Evolutionary conservation across 2,113 vertebrate species (phyloP), one percentile per base, ranked within the genome.

Genomic region (Chiloscyllium plagiosum): DNA sequence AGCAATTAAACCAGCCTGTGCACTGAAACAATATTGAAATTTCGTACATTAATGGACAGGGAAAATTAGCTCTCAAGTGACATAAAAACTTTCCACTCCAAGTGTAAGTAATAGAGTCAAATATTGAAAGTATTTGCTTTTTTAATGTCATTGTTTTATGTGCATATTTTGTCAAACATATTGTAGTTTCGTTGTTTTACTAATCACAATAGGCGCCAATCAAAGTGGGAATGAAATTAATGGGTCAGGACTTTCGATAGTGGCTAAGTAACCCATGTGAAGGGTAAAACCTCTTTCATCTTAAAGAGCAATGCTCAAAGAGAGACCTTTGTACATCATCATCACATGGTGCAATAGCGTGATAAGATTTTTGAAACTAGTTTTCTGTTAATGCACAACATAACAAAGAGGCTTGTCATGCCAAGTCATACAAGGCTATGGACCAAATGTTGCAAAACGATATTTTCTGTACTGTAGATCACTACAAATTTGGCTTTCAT

Each of bases 1-100:
- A 89, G 86, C 86, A 90, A 90, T 90, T 90, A 90, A 90, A n/a
- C 24, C 26, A 33, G 61, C 87, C 29, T 61, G 52, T 90, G 52
- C 19, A 83, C 61, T 90, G 52, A 90, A 61, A 90, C 87, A 61
- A 65, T 90, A 90, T 65, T 90, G n/a, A 61, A 33, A 22, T 65
- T 61, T 10, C 17, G 17, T 8, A 90, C 61, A 90, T 65, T 61
- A 33, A 89, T 61, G 87, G 10, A 90, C 33, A 61, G 50, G 83
- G 52, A 61, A 90, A 90, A 15, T 61, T 26, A 61, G 56, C 87
- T 61, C 86, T 52, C 17, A 83, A 83, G 80, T 90, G 87, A 56
- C 56, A 90, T 52, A 29, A 89, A 56, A 89, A 89, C 12, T 56
- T 29, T 56, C 50, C 50, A 89, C 47, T 50, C 42, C 47, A 87